Evolutionary conservation across 2,888 invertebrate genomes (phyloP).

Genomic region (Bembecia ichneumoniformis): DNA sequence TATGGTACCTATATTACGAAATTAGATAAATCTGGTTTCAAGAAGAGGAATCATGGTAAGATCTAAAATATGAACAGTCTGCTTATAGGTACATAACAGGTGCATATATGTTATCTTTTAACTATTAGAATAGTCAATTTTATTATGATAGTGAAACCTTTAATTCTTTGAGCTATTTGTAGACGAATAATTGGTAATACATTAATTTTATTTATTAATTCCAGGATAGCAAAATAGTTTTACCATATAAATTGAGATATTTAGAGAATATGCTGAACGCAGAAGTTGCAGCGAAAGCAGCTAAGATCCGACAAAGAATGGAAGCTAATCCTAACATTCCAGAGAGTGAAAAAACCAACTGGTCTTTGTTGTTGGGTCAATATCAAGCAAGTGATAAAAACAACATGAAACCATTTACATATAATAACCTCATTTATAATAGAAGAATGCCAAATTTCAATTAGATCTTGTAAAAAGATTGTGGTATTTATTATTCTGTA

Average conservation of each 20-base stretch:
- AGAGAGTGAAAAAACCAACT: constrained; percentile 53
- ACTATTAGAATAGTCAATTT: no score
- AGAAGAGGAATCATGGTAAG: no score
- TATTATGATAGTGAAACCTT: not conserved
- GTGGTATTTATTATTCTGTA: no score
- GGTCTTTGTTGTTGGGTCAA: constrained; percentile 37
- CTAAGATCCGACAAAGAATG: constrained; percentile 47
- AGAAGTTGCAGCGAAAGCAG: constrained; percentile 56
- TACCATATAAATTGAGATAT: constrained; percentile 57
- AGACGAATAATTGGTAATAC: no score
- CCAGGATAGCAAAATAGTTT: constrained; percentile 54
- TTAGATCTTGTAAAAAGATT: constrained; percentile 2
- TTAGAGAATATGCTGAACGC: constrained; percentile 61
- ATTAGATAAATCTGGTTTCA: no score
- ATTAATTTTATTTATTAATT: constrained; percentile 10
- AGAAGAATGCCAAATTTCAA: constrained; percentile 28
- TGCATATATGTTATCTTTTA: no score
- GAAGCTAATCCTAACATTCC: constrained; percentile 47
- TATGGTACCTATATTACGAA: no score
- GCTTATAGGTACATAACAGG: no score
- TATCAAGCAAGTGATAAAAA: constrained; percentile 39
- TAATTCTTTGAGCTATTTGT: not conserved
- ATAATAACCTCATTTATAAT: constrained; percentile 24
- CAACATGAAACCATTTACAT: constrained; percentile 14
- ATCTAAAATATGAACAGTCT: no score